phyloP scores from a whole-genome alignment of 2,797 vertebrate species.

The Urocyon cinereoargenteus region DNA sequence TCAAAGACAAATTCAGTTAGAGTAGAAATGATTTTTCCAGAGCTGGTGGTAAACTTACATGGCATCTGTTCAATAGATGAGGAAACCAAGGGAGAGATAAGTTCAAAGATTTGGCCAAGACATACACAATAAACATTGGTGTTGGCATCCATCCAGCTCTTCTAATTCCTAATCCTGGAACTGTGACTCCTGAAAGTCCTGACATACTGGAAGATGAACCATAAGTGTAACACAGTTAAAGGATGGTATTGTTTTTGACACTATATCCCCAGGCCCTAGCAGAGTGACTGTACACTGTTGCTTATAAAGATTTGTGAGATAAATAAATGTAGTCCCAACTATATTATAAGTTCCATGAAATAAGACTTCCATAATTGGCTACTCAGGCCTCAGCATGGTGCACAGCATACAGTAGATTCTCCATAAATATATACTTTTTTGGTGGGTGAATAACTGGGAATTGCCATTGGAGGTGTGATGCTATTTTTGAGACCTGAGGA shows the following conservation, averaged over 20 bases:
- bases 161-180: not conserved
- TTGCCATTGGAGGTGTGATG: not conserved
- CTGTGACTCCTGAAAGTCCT: not conserved
- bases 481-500: not conserved
- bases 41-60: not conserved
- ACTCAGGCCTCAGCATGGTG: not conserved
- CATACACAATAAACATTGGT: not conserved
- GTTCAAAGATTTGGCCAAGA: not conserved
- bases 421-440: not conserved
- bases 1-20: not conserved
- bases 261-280: not conserved
- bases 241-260: not conserved
- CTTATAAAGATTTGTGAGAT: not conserved
- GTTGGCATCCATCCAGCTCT: not conserved
- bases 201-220: not conserved
- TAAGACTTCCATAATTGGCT: not conserved
- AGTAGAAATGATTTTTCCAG: slow-evolving; percentile 20
- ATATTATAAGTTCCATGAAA: not conserved
- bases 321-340: not conserved
- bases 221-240: not conserved
- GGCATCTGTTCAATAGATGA: not conserved
- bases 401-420: not conserved
- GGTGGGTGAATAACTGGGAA: not conserved
- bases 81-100: not conserved
- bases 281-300: not conserved